A percentile compares a stretch with the other conserved stretches of the same genome.
Evolutionary conservation across 2,113 vertebrate genomes (phyloP).

Genomic region (Prolemur simus): DNA sequence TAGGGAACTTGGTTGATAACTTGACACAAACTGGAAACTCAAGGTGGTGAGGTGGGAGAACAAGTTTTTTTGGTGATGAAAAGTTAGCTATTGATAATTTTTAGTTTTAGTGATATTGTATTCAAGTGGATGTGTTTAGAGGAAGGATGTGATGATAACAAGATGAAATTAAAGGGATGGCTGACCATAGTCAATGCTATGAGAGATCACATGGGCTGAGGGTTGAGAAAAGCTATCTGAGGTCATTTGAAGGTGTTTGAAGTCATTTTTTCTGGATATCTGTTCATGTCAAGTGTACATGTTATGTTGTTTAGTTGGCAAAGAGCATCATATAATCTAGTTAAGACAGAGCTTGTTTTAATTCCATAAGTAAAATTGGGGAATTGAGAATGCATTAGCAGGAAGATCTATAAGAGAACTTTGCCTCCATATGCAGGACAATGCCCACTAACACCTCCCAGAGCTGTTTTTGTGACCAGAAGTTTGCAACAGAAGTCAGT

Average conservation of each 20-base stretch:
- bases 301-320: neutral
- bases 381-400: neutral
- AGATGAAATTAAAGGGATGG: neutral
- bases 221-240: neutral
- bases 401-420: neutral
- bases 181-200: neutral
- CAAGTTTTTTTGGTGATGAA: neutral
- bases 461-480: neutral
- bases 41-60: neutral
- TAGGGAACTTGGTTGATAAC: neutral
- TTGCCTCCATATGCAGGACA: neutral
- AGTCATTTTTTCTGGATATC: neutral
- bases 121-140: neutral
- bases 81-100: neutral
- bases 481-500: neutral
- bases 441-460: neutral
- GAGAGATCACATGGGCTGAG: neutral
- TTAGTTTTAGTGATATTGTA: neutral
- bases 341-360: neutral
- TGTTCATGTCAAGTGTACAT: constrained; percentile 13
- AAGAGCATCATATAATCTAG: neutral
- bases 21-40: neutral
- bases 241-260: neutral
- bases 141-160: neutral
- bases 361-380: constrained; percentile 1